Evolutionary conservation across 2,113 vertebrate genomes (phyloP).

Genomic region (Corythornis madagascariensis): DNA sequence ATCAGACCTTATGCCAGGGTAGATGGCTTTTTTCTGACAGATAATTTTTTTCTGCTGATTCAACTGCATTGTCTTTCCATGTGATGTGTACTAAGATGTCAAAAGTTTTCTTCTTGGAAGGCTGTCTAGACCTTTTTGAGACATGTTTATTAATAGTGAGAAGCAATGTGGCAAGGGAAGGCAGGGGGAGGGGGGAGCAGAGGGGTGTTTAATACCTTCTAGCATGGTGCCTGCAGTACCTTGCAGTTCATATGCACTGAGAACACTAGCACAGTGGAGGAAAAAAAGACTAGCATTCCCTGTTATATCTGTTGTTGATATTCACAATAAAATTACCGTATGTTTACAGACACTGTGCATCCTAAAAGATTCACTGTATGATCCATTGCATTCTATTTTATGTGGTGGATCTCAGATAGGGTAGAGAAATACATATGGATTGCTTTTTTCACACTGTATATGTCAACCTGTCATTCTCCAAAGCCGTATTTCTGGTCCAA

Average conservation of each 20-base stretch:
- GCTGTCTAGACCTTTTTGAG: background rate
- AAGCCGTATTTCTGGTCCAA: background rate
- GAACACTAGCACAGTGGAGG: background rate
- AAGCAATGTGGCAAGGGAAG: background rate
- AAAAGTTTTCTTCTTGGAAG: background rate
- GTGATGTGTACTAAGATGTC: background rate
- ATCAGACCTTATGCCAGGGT: background rate
- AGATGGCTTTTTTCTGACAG: background rate
- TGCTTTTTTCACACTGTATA: background rate
- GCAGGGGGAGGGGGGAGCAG: too few species aligned
- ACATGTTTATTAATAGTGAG: background rate
- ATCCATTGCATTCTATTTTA: background rate
- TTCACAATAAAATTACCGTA: background rate
- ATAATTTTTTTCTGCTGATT: background rate
- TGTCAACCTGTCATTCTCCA: background rate
- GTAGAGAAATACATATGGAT: background rate
- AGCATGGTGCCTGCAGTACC: background rate
- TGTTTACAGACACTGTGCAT: background rate
- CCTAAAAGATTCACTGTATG: background rate
- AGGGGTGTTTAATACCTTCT: background rate
- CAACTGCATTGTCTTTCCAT: background rate
- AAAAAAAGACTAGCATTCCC: background rate
- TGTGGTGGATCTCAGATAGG: background rate
- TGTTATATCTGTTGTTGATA: background rate
- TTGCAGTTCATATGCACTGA: background rate